Conservation (phyloP, 2,797 vertebrate genomes). For the Sciaenops ocellatus region DNA sequence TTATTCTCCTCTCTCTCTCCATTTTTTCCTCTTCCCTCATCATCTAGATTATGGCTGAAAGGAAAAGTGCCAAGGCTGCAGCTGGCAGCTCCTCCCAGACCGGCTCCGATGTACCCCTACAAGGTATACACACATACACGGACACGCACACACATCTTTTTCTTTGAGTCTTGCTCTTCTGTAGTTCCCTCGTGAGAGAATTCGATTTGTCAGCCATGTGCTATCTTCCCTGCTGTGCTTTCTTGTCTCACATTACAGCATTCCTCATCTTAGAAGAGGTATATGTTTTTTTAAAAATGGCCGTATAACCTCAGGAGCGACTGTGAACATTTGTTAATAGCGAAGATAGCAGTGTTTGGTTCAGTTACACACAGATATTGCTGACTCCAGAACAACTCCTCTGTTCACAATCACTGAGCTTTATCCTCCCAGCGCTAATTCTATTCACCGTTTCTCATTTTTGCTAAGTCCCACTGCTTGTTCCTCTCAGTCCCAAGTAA, state of each 20-base stretch:
- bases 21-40: constrained; percentile 17
- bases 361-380: constrained; percentile 56
- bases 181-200: constrained; percentile 52
- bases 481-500: constrained; percentile 63
- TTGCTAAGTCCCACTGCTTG: constrained; percentile 49
- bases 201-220: constrained; percentile 49
- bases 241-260: constrained; percentile 45
- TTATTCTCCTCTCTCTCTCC: constrained; percentile 9
- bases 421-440: constrained; percentile 53
- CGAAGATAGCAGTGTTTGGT: constrained; percentile 55
- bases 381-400: constrained; percentile 55
- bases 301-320: constrained; percentile 35
- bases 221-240: constrained; percentile 35
- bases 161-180: constrained; percentile 44
- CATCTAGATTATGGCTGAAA: constrained; percentile 97
- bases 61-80: constrained; percentile 95
- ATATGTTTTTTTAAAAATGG: constrained; percentile 16
- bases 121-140: constrained; percentile 86
- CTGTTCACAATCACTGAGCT: constrained; percentile 24
- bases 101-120: constrained; percentile 93
- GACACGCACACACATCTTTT: constrained; percentile 18
- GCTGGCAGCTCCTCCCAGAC: constrained; percentile 92
- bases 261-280: constrained; percentile 42
- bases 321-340: constrained; percentile 54
- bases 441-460: constrained; percentile 53